These are phyloP conservation scores for Catharus ustulatus DNA, from an alignment of 2,797 vertebrate genomes.

Conservation along the genomic window DNA sequence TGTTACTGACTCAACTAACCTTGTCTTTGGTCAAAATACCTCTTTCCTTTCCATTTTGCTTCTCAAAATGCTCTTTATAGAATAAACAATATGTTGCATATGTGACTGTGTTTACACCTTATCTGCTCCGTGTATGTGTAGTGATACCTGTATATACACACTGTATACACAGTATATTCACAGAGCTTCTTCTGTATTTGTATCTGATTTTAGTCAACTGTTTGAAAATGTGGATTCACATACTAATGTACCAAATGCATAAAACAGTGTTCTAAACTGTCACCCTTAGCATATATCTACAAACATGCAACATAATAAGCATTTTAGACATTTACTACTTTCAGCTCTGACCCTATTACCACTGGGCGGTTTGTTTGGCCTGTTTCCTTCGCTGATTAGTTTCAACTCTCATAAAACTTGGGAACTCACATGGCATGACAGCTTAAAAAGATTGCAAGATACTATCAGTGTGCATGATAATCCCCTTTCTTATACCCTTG, in stretches of 20 bases:
- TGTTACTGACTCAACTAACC: background rate
- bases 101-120: background rate
- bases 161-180: no score
- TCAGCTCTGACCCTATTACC: background rate
- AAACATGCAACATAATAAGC: background rate
- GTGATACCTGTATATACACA: background rate
- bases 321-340: background rate
- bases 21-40: background rate
- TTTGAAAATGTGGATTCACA: background rate
- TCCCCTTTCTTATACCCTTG: background rate
- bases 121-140: fast-evolving
- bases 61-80: background rate
- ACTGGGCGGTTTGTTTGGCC: background rate
- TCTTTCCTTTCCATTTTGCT: background rate
- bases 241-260: background rate
- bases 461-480: background rate
- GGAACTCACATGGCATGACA: background rate
- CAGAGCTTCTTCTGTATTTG: background rate
- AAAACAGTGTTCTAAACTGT: background rate
- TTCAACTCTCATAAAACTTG: background rate
- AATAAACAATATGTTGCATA: background rate
- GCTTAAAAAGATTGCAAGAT: background rate
- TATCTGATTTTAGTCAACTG: background rate
- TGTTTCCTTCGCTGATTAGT: background rate
- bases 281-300: background rate